Percentiles rank a stretch among this genome's conserved stretches.
These are phyloP conservation scores for Myotis yumanensis DNA, from an alignment of 2,113 vertebrate species.

Conservation along the genomic window DNA sequence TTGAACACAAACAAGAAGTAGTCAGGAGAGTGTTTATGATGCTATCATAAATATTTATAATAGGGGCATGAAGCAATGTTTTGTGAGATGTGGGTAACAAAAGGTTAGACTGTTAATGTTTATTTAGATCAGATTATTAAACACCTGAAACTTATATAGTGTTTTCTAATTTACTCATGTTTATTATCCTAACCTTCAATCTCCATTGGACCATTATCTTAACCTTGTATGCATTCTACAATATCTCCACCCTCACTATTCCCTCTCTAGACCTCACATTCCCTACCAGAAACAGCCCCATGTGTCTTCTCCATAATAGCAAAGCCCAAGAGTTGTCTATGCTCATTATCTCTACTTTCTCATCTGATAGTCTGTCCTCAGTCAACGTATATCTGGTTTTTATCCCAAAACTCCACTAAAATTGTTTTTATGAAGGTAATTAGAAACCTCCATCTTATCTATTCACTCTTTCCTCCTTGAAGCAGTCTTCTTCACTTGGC, in stretches of 20 bases:
- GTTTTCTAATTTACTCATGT: neutral
- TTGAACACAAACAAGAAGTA: neutral
- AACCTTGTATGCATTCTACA: neutral
- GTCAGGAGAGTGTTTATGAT: conserved; percentile 8
- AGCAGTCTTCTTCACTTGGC: neutral
- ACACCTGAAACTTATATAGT: neutral
- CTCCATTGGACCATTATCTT: neutral
- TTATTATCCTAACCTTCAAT: neutral
- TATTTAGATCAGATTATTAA: conserved; percentile 32
- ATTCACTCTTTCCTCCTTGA: neutral
- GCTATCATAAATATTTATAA: conserved; percentile 60
- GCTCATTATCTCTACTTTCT: neutral
- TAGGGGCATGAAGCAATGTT: neutral
- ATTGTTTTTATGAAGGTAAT: neutral
- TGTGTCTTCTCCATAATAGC: neutral
- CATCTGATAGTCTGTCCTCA: neutral
- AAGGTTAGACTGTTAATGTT: conserved; percentile 2
- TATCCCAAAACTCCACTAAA: neutral
- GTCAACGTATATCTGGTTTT: neutral
- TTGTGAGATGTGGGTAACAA: neutral
- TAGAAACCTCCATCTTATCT: neutral
- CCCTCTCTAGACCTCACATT: neutral
- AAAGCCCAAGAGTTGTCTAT: neutral
- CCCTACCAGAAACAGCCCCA: neutral
- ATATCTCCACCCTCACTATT: neutral